Evolutionary conservation across 1,140 invertebrate genomes (phyloP).

Genomic region (Drosophila biarmipes): DNA sequence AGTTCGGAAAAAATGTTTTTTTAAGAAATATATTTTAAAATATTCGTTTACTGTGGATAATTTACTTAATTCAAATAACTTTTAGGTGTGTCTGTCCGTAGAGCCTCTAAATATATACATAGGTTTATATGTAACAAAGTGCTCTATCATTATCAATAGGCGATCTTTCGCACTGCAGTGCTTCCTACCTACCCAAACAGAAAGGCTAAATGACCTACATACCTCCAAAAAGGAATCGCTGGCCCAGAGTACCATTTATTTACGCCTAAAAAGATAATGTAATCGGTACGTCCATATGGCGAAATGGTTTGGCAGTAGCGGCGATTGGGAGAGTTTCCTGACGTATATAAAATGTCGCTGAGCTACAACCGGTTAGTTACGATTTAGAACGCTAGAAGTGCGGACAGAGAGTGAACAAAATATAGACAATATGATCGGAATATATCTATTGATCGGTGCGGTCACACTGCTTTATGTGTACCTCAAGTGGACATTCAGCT

Average conservation of each 20-base stretch:
- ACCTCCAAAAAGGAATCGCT: background rate
- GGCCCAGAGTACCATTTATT: background rate
- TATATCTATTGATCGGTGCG: slow-evolving; percentile 35
- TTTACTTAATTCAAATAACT: background rate
- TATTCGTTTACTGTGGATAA: too few relatives aligned
- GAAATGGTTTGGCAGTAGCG: slow-evolving; percentile 6
- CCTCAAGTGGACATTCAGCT: slow-evolving; percentile 62
- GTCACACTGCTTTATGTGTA: slow-evolving; percentile 55
- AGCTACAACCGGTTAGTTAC: slow-evolving; percentile 25
- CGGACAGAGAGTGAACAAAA: background rate
- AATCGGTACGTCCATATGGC: background rate
- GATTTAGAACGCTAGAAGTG: slow-evolving; percentile 8
- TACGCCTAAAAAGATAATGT: slow-evolving; percentile 9
- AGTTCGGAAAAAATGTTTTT: too few relatives aligned
- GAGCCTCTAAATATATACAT: background rate
- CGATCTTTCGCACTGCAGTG: background rate
- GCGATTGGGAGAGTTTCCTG: background rate
- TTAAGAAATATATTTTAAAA: background rate
- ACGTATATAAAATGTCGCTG: slow-evolving; percentile 41
- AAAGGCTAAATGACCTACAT: background rate
- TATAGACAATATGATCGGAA: slow-evolving; percentile 38
- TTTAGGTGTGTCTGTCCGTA: background rate
- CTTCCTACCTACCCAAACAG: background rate
- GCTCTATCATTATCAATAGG: slow-evolving; percentile 2
- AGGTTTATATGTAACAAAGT: background rate